These are phyloP conservation scores for Geococcyx californianus DNA, from an alignment of 2,113 vertebrate genomes.

Conservation along the genomic window DNA sequence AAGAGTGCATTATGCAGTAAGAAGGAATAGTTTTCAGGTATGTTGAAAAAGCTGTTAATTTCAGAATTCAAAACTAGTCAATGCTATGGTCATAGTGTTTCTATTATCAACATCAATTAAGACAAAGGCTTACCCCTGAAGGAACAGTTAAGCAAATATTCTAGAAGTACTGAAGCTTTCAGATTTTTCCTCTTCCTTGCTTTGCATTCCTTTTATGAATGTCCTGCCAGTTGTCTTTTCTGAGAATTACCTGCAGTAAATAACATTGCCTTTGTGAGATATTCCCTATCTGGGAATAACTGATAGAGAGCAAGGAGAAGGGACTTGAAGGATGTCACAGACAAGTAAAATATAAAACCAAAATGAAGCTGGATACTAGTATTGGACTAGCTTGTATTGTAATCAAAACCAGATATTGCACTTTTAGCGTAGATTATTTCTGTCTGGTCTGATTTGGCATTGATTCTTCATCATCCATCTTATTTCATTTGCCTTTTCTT, in stretches of 20 bases:
- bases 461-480: background rate
- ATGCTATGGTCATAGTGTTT: background rate
- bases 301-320: background rate
- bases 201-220: background rate
- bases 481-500: background rate
- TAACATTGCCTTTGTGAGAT: background rate
- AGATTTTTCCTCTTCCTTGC: background rate
- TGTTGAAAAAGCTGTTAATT: background rate
- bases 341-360: background rate
- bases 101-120: background rate
- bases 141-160: background rate
- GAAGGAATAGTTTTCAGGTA: background rate
- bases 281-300: background rate
- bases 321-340: background rate
- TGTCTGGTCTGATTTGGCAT: background rate
- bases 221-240: background rate
- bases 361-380: background rate
- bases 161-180: background rate
- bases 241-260: background rate
- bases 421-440: background rate
- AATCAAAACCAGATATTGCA: slow-evolving; percentile 47
- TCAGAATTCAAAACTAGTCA: background rate
- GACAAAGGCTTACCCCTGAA: background rate
- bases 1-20: background rate
- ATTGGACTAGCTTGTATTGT: background rate